Percentiles rank a stretch among this genome's conserved stretches.
Evolutionary conservation across 2,797 vertebrate genomes (phyloP).

Genomic region (Aphelocoma californica): DNA sequence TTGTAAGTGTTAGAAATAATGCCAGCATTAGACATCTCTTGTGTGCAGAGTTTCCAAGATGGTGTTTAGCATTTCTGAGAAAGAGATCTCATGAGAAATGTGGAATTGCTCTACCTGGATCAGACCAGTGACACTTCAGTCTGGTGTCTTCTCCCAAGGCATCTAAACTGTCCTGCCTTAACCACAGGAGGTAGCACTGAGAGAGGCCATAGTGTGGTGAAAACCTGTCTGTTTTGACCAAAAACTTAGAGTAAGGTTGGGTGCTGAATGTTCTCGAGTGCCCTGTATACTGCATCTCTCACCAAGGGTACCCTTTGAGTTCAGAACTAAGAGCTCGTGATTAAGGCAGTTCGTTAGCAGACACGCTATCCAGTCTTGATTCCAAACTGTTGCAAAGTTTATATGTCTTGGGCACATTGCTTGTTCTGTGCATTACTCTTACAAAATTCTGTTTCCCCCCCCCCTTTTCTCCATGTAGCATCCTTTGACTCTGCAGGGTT

Average conservation of each 20-base stretch:
- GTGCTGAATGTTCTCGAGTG: not conserved
- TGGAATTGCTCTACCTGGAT: not conserved
- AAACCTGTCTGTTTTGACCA: not conserved
- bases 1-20: slow-evolving; percentile 65
- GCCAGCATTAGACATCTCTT: slow-evolving; percentile 52
- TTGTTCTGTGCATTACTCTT: not conserved
- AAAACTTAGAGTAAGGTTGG: not conserved
- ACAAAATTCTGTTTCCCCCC: rapidly evolving
- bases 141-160: not conserved
- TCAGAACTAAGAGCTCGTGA: not conserved
- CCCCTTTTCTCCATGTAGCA: not conserved
- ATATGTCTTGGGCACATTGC: not conserved
- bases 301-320: not conserved
- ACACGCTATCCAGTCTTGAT: not conserved
- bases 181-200: not conserved
- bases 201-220: not conserved
- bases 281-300: not conserved
- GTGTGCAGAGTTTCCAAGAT: slow-evolving; percentile 45
- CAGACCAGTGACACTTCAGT: not conserved
- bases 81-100: slow-evolving; percentile 27
- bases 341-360: not conserved
- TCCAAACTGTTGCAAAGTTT: not conserved
- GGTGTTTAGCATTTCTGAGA: slow-evolving; percentile 47
- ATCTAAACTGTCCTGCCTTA: not conserved
- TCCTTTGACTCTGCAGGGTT: not conserved